phyloP scores from a whole-genome alignment of 1,140 invertebrate genomes.

The Laupala kohalensis region DNA sequence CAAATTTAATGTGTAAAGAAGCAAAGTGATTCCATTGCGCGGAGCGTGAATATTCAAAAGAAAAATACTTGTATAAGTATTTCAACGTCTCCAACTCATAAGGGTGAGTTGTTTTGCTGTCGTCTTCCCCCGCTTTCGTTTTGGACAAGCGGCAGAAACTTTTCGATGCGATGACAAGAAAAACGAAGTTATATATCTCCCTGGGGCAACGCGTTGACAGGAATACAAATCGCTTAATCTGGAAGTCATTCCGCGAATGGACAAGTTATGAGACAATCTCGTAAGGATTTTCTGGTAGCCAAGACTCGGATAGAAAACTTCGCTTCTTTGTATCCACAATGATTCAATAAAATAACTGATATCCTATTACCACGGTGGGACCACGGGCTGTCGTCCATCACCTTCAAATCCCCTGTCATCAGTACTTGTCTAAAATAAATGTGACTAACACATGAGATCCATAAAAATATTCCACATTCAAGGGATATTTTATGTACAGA shows the following conservation, averaged over 20 bases:
- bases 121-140: not conserved
- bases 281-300: not conserved
- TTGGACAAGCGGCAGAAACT: not conserved
- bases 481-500: too few relatives aligned
- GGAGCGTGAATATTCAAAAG: too few relatives aligned
- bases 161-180: not conserved
- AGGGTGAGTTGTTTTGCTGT: too few relatives aligned
- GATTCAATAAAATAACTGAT: not conserved
- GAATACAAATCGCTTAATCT: not conserved
- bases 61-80: too few relatives aligned
- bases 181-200: not conserved
- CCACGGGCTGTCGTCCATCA: not conserved
- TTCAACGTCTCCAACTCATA: too few relatives aligned
- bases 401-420: too few relatives aligned
- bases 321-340: not conserved
- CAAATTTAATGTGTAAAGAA: too few relatives aligned
- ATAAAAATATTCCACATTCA: too few relatives aligned
- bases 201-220: not conserved
- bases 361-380: not conserved
- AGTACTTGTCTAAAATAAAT: too few relatives aligned
- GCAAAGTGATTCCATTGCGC: too few relatives aligned
- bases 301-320: not conserved
- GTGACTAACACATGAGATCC: too few relatives aligned
- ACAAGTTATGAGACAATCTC: not conserved
- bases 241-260: not conserved